phyloP scores from a whole-genome alignment of 2,888 invertebrate genomes.

The Eupelmus urozonus region DNA sequence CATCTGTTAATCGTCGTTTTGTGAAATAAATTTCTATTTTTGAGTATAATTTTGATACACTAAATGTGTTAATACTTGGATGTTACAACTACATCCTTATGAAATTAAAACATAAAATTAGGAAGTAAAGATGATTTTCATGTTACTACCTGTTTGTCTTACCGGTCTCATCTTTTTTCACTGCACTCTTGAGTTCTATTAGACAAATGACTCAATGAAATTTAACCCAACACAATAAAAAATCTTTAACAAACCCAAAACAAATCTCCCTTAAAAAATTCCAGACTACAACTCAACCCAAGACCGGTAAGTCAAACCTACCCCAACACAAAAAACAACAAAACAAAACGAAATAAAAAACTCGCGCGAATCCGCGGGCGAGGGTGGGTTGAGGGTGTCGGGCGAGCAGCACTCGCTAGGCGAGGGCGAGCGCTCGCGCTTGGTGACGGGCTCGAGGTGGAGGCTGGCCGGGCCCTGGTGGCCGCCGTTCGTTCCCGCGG shows the following conservation, averaged over 20 bases:
- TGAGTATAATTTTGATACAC: too few relatives aligned
- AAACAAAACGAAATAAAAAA: conserved; percentile 63
- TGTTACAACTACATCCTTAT: too few relatives aligned
- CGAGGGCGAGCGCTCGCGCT: conserved; percentile 91
- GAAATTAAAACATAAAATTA: too few relatives aligned
- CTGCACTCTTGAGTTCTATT: background rate
- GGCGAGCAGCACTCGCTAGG: conserved; percentile 94
- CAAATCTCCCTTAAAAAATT: background rate
- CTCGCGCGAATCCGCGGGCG: conserved; percentile 94
- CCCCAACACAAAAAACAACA: background rate
- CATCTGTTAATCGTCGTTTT: too few relatives aligned
- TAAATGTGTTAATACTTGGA: too few relatives aligned
- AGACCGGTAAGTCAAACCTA: too few relatives aligned
- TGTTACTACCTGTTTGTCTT: conserved; percentile 27
- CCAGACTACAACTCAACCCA: background rate
- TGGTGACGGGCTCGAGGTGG: conserved; percentile 85
- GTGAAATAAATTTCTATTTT: too few relatives aligned
- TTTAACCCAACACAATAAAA: background rate
- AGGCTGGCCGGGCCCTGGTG: conserved; percentile 83
- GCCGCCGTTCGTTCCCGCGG: conserved; percentile 66
- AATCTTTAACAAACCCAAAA: background rate
- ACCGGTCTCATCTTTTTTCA: conserved; percentile 18
- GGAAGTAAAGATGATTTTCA: too few relatives aligned
- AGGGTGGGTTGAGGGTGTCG: conserved; percentile 92
- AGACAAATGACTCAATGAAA: background rate